phyloP scores from a whole-genome alignment of 23 tunicate genomes.

The Trididemnum clinides region DNA sequence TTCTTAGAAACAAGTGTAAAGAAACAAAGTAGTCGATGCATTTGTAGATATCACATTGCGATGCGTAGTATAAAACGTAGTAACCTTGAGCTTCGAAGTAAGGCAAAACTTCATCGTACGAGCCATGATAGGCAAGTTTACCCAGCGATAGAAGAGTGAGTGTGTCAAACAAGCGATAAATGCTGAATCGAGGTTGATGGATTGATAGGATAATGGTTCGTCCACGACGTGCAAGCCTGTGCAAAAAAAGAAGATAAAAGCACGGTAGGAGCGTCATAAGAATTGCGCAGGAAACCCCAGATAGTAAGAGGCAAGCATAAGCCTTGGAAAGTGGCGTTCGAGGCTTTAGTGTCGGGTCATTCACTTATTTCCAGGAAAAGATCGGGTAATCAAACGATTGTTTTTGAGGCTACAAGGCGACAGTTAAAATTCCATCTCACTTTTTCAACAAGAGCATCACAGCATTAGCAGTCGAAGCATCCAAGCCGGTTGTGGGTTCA shows the following conservation, averaged over 20 bases:
- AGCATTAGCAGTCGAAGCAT: slow-evolving; percentile 96
- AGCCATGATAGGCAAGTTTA: slow-evolving; percentile 75
- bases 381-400: too few relatives aligned
- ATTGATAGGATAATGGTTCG: slow-evolving; percentile 88
- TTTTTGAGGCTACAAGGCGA: too few relatives aligned
- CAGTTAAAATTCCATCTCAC: slow-evolving; percentile 16
- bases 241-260: neutral
- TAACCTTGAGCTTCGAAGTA: slow-evolving; percentile 80
- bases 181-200: slow-evolving; percentile 89
- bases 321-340: too few relatives aligned
- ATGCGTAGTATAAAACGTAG: too few relatives aligned
- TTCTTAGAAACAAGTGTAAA: too few relatives aligned
- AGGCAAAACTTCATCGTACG: slow-evolving; percentile 58
- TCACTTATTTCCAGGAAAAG: too few relatives aligned
- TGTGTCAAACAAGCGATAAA: slow-evolving; percentile 78
- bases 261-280: too few relatives aligned
- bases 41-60: too few relatives aligned
- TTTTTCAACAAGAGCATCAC: slow-evolving; percentile 82
- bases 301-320: too few relatives aligned
- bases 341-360: too few relatives aligned
- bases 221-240: slow-evolving; percentile 64
- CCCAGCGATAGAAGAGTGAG: slow-evolving; percentile 86
- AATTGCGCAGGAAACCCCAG: too few relatives aligned
- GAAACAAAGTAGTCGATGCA: too few relatives aligned
- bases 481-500: slow-evolving; percentile 46